Base-by-base conservation (phyloP, 1,140 invertebrate genomes). In the Cotesia glomerata region DNA sequence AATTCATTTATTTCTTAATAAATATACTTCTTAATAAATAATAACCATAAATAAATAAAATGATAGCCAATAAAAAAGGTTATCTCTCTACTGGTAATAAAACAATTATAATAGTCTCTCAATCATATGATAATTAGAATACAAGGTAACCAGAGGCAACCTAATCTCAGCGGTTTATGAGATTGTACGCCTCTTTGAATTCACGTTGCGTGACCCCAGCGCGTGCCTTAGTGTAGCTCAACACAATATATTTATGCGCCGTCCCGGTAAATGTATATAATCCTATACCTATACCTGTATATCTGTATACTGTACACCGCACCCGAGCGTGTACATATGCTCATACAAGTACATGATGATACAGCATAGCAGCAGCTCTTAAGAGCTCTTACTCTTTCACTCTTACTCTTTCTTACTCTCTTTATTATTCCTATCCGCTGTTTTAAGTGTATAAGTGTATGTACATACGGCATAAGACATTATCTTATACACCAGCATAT, bases 151-250 rank as follows among this genome's bases (percentile, higher is more conserved):
- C 39, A 45, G 39, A 45, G 39, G 39, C 39, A 45, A 45, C 39
- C 39, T 62, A 62, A 62, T 62, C 9, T 34, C 26, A 26, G 35
- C 59, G 59, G 32, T 62, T 62, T 36, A 35, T 36, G 32, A 62
- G n/a, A 56, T 35, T 16, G 35, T 36, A 13, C 59, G 32, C 72
- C 69, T 71, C 54, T 73, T 62, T 61, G 58, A 75, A 73, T 79
- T 75, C 72, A 74, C 73, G 73, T 77, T 71, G 63, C 72, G 69
- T 77, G 78, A 80, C 76, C 79, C 70, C 68, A 63, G 75, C 74
- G 74, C 75, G 76, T 79, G 76, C 75, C 78, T 78, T 63, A 71
- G 26, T 26, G 26, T 26, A 26, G 69, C 66, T 56, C 39, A 8
- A 13, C 62, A 70, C 58, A 59, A 70, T 58, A 70, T 70, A 70